Base-by-base conservation (phyloP, 2,797 vertebrate species). In the Trachurus trachurus region DNA sequence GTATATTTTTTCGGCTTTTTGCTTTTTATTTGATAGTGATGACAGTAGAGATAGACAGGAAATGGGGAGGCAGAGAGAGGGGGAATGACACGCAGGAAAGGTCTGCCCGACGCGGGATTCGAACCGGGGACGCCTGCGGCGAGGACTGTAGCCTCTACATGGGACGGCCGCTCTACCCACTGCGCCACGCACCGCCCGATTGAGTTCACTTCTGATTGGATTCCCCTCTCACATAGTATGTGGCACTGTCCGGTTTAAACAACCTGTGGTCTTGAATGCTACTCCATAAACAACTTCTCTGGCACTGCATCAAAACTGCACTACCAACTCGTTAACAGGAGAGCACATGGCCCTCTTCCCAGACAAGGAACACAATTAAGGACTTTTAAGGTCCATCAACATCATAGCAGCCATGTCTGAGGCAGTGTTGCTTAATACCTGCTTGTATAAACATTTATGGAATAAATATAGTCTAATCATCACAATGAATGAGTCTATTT, bases 251-350 rank as follows among this genome's bases (percentile, higher is more conserved):
- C 61, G 70, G 57, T 57, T 74, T 34, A 56, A 71, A 71, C 37
- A 71, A 26, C 26, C 22, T 44, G 42, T 56, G 54, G 57, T 66
- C 72, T 71, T 53, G 66, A 65, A 68, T 66, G 45, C 65, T 22
- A 31, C 65, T 70, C 42, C 67, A 75, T 68, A 83, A 87, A 84
- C 74, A 66, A 12, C 64, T 71, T 61, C 29, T 67, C 69, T 90
- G 82, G 89, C 72, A 1, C 63, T 9, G 60, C 37, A 61, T 84
- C 83, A 87, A 79, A 89, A 88, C 57, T 84, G 77, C 86, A 86
- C 80, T 68, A 79, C 59, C 62, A 59, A 67, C 45, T 69, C 85
- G 53, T 81, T 87, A 85, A 85, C 82, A 87, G 68, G 40, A 42
- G 13, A 75, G 54, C 80, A 89, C 83, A 89, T 81, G 84, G 87